These are phyloP conservation scores for Colius striatus DNA, from an alignment of 2,113 vertebrate genomes.

Conservation along the genomic window DNA sequence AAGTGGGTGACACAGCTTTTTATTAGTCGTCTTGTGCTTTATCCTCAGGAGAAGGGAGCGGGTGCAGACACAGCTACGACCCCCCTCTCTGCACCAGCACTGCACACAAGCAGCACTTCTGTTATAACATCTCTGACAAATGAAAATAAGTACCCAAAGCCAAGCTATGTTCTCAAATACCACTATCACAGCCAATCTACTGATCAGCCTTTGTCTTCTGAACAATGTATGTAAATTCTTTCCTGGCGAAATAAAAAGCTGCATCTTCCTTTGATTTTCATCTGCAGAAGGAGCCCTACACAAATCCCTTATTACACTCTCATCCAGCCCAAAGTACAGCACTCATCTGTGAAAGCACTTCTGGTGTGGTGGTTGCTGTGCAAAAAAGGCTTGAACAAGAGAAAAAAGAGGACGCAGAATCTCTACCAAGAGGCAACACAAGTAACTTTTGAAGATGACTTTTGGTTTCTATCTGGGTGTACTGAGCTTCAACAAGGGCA, in stretches of 20 bases:
- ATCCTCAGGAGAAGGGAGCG: neutral
- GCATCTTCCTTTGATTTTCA: neutral
- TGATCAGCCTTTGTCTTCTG: neutral
- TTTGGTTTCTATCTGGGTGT: neutral
- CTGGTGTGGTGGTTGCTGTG: accelerated
- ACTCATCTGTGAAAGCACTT: neutral
- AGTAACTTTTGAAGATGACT: neutral
- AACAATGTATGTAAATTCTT: neutral
- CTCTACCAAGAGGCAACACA: neutral
- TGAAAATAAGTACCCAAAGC: neutral
- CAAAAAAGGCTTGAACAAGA: neutral
- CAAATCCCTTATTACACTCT: neutral
- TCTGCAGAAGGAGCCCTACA: neutral
- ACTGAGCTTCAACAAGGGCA: no score
- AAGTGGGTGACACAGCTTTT: neutral
- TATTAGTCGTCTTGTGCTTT: neutral
- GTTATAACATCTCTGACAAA: neutral
- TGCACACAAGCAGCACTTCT: neutral
- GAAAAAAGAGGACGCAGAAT: neutral
- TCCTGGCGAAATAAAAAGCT: neutral
- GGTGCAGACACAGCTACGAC: neutral
- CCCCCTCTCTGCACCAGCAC: neutral
- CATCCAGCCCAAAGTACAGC: neutral
- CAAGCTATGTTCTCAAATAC: neutral
- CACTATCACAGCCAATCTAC: neutral